Evolutionary conservation across 2,888 invertebrate genomes (phyloP), one percentile per base, ranked within the genome.

Genomic region (Parnassius glacialis): DNA sequence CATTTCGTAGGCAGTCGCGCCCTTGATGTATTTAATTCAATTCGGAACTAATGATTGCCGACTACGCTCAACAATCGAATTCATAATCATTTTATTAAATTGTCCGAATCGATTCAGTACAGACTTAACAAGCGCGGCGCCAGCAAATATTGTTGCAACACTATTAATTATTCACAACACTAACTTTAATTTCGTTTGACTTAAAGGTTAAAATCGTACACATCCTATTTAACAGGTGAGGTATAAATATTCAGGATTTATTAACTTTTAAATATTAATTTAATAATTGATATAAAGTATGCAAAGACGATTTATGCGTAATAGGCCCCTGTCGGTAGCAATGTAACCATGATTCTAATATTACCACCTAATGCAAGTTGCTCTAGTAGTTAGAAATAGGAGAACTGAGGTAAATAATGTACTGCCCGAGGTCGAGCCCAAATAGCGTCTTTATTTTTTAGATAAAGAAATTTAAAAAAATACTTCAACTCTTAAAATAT

Each of bases 21-120:
- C 62, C 62, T 62, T 62, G 63, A 20, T 59, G 59, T 56, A 51
- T 55, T 62, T 62, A 55, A 62, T 59, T 57, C 57, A 53, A 62
- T 57, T 62, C 45, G 52, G 53, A 55, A 59, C 55, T 59, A 56
- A 59, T 56, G 47, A 62, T 50, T 50, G 47, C 20, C 43, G 12
- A 2, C 11, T 16, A 52, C 50, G 34, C 9, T 45, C 44, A 11
- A 47, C 52, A 59, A 62, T 63, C 51, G 51, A 41, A 56, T 51
- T 52, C n/a, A 51, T 55, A 59, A 63, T 59, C 52, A 52, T 52
- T 63, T 59, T 44, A 63, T 59, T 52, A 47, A 58, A 55, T 62
- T 34, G 52, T 44, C 53, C 20, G 20, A 59, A 56, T 50, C 50
- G 51, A 57, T 45, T 61, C 20, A 57, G 13, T 43, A 57, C 41